Evolutionary conservation across 1,140 invertebrate genomes (phyloP).

Genomic region (Trichoplusia ni): DNA sequence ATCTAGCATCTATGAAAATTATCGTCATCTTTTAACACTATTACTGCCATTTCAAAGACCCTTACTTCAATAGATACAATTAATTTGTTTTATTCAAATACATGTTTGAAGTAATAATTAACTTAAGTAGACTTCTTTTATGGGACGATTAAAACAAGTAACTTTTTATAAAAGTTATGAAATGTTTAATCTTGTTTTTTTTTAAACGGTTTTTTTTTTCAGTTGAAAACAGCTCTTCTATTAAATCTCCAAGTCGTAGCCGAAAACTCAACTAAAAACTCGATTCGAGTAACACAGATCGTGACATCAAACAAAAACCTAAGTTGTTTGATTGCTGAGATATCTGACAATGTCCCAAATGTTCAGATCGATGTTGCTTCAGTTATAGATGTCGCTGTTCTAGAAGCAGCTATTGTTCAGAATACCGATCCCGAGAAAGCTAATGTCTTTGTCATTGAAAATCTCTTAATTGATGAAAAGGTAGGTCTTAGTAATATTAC

Average conservation of each 20-base stretch:
- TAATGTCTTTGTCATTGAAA: conserved; percentile 29
- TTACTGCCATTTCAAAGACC: no score
- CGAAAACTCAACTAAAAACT: conserved; percentile 29
- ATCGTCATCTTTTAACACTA: no score
- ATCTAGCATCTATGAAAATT: conserved; percentile 7
- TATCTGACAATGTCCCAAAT: conserved; percentile 8
- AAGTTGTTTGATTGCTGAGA: conserved; percentile 14
- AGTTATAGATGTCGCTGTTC: conserved; percentile 11
- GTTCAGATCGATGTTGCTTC: conserved; percentile 23
- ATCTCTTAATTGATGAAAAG: conserved; percentile 21
- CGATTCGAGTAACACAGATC: conserved; percentile 31
- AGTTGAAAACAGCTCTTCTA: conserved; percentile 39
- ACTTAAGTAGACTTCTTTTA: no score
- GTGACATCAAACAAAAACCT: conserved; percentile 14
- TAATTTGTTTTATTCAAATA: no score
- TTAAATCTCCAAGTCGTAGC: conserved; percentile 38
- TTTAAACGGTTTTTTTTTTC: conserved; percentile 14
- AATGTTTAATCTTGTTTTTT: background rate
- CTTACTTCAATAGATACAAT: no score
- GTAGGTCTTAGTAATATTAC: conserved; percentile 6
- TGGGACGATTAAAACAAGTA: no score
- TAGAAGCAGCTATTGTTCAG: conserved; percentile 1
- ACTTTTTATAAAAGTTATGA: no score
- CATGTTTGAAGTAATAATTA: no score
- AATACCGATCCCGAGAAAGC: conserved; percentile 8